A percentile compares a stretch with the other conserved stretches of the same genome.
Conservation (phyloP, 2,888 invertebrate species). For the Latrodectus hesperus region DNA sequence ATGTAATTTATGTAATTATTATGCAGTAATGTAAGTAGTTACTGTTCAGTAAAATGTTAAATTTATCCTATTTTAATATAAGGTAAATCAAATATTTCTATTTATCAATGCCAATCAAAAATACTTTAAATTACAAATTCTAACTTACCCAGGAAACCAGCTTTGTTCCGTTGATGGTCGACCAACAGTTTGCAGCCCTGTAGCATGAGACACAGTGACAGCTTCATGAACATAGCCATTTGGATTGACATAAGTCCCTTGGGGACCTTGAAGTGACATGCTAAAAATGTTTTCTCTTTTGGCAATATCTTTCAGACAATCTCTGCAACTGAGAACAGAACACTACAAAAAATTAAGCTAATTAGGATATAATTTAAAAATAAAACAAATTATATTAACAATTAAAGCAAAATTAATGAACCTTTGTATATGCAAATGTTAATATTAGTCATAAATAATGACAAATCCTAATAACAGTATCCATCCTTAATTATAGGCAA, state of each 20-base stretch:
- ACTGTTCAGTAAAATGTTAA: no score
- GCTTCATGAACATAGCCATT: slow-evolving; percentile 88
- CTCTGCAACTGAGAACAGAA: slow-evolving; percentile 77
- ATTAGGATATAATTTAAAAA: background rate
- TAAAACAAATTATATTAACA: background rate
- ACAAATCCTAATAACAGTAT: background rate
- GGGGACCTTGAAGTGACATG: slow-evolving; percentile 87
- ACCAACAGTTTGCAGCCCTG: slow-evolving; percentile 75
- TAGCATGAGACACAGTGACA: slow-evolving; percentile 78
- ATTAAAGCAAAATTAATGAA: no score
- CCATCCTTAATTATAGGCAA: background rate
- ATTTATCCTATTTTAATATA: no score
- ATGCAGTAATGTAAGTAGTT: no score
- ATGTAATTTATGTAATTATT: no score
- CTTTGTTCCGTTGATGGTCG: slow-evolving; percentile 83
- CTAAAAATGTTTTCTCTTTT: slow-evolving; percentile 84
- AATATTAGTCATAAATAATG: background rate
- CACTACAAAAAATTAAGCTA: slow-evolving; percentile 63
- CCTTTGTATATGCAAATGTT: background rate
- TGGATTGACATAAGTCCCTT: slow-evolving; percentile 87
- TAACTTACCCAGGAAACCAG: slow-evolving; percentile 87
- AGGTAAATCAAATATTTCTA: no score
- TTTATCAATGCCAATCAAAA: no score
- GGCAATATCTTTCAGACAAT: slow-evolving; percentile 78
- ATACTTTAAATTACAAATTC: background rate